These are phyloP conservation scores for Melopsittacus undulatus DNA, from an alignment of 2,797 vertebrate genomes.

Conservation along the genomic window DNA sequence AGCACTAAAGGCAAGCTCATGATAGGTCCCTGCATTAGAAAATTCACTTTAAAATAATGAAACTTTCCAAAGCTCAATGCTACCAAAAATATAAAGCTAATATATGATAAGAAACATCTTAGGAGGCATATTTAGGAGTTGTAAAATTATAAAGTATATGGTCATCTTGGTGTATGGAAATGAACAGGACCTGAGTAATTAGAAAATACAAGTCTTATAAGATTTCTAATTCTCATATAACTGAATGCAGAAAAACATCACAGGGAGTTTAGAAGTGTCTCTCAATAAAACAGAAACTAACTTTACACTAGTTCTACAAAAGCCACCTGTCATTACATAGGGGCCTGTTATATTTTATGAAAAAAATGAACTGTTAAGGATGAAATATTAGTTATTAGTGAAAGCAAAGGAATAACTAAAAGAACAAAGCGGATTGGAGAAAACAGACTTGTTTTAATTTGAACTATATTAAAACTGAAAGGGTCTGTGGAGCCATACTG, in stretches of 20 bases:
- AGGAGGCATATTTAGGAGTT: neutral
- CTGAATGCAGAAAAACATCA: neutral
- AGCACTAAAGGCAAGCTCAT: neutral
- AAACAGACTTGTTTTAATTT: neutral
- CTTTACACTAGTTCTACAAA: neutral
- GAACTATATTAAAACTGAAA: neutral
- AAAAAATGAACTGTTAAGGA: neutral
- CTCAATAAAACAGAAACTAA: neutral
- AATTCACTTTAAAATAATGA: neutral
- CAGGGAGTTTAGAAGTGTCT: neutral
- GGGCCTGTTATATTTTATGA: neutral
- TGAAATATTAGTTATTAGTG: neutral
- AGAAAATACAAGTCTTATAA: neutral
- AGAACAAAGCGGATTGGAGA: neutral
- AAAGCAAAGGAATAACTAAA: neutral
- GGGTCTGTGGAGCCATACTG: neutral
- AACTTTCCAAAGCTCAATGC: neutral
- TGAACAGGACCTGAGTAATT: neutral
- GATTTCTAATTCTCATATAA: neutral
- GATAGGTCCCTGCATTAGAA: neutral
- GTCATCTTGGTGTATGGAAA: neutral
- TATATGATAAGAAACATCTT: neutral
- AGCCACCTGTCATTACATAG: neutral
- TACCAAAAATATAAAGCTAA: neutral
- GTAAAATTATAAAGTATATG: neutral